A percentile compares a stretch with the other conserved stretches of the same genome.
phyloP scores from a whole-genome alignment of 2,888 invertebrate species.

The Diaperis boleti region DNA sequence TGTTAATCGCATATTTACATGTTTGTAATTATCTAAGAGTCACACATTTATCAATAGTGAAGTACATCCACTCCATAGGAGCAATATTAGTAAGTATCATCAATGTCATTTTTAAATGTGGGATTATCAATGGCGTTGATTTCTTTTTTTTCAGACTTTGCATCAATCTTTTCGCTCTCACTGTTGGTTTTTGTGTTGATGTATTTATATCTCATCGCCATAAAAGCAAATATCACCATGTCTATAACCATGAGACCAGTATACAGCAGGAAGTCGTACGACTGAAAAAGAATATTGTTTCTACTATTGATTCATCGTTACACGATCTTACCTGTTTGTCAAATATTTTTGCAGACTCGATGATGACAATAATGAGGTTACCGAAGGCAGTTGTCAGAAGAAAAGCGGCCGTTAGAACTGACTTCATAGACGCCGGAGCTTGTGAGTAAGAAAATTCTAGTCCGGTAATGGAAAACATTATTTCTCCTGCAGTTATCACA shows the following conservation, averaged over 20 bases:
- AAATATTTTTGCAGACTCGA: slow-evolving; percentile 84
- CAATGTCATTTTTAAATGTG: slow-evolving; percentile 18
- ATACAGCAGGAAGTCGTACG: slow-evolving; percentile 88
- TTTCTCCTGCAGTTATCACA: slow-evolving; percentile 93
- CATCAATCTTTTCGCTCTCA: slow-evolving; percentile 24
- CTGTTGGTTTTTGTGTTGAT: slow-evolving; percentile 63
- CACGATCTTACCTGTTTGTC: slow-evolving; percentile 75
- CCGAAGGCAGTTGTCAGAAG: slow-evolving; percentile 93
- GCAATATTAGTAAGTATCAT: slow-evolving; percentile 12
- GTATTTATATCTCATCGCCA: slow-evolving; percentile 87
- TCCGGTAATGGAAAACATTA: slow-evolving; percentile 96
- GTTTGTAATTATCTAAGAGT: neutral
- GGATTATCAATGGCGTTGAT: slow-evolving; percentile 46
- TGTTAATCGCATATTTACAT: slow-evolving; percentile 11
- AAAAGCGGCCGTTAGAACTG: slow-evolving; percentile 93
- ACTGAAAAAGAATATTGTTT: slow-evolving; percentile 71
- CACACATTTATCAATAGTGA: slow-evolving; percentile 14
- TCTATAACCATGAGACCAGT: slow-evolving; percentile 87
- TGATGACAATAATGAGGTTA: slow-evolving; percentile 90
- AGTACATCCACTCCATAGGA: slow-evolving; percentile 36
- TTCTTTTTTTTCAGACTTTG: slow-evolving; percentile 1
- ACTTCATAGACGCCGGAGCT: slow-evolving; percentile 94
- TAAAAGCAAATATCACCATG: slow-evolving; percentile 82
- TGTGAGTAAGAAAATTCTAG: slow-evolving; percentile 96
- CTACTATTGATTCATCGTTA: too few relatives aligned